phyloP scores from a whole-genome alignment of 2,797 vertebrate species.

The Platyrinchus mystaceus region DNA sequence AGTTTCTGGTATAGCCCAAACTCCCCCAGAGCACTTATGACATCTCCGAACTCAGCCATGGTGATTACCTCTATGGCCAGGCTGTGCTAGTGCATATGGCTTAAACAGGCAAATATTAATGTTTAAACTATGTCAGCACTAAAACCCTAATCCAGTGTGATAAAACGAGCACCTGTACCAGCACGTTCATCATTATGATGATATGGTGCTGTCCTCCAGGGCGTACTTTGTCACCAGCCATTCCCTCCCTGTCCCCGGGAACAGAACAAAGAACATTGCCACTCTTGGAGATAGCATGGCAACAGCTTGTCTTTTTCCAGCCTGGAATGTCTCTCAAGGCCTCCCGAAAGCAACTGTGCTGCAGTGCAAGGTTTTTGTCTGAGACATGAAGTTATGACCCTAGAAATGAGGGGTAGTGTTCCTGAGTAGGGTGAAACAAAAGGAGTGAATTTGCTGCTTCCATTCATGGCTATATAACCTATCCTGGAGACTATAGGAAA shows the following conservation, averaged over 20 bases:
- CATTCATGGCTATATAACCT: not conserved
- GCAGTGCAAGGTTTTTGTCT: not conserved
- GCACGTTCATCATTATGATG: not conserved
- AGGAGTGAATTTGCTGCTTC: not conserved
- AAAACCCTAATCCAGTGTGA: not conserved
- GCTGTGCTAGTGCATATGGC: rapidly evolving
- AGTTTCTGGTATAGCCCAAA: slow-evolving; percentile 85
- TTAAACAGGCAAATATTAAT: slow-evolving; percentile 45
- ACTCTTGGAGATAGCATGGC: rapidly evolving
- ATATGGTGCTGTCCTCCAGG: not conserved
- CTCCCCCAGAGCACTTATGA: slow-evolving; percentile 75
- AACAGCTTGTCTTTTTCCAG: not conserved
- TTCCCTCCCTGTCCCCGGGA: not conserved
- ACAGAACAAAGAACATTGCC: not conserved
- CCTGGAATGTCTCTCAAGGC: not conserved
- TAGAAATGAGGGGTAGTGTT: not conserved
- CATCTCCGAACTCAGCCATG: slow-evolving; percentile 56
- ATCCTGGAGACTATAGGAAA: not conserved
- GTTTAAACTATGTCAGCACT: slow-evolving; percentile 32
- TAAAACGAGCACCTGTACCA: not conserved
- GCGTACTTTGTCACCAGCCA: slow-evolving; percentile 35
- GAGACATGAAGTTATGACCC: not conserved
- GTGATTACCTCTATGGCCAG: not conserved
- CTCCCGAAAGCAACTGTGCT: not conserved
- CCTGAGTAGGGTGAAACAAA: not conserved